These are phyloP conservation scores for Caenorhabditis inopinata DNA, from an alignment of 1,140 invertebrate genomes.

Conservation along the genomic window DNA sequence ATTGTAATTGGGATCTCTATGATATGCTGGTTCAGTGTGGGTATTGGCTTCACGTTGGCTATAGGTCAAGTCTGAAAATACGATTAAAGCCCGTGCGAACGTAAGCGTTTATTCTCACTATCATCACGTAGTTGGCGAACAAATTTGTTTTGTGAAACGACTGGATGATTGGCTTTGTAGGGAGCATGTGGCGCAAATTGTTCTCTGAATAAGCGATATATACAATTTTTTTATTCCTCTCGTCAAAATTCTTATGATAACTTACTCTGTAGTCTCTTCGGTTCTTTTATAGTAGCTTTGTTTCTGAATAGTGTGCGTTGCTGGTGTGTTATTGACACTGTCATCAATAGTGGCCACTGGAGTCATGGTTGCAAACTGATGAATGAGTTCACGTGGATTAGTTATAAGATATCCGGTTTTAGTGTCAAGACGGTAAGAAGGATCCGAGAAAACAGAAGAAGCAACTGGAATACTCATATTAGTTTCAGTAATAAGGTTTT, in stretches of 20 bases:
- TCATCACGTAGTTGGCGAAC: constrained; percentile 65
- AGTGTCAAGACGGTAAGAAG: constrained; percentile 37
- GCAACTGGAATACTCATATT: constrained; percentile 44
- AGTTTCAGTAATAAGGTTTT: too few species aligned
- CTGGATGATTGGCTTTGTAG: constrained; percentile 47
- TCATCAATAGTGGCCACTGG: constrained; percentile 56
- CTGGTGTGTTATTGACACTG: constrained; percentile 48
- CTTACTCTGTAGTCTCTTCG: constrained; percentile 43
- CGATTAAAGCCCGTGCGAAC: too few species aligned
- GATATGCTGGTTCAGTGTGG: constrained; percentile 51
- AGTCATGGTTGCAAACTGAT: constrained; percentile 63
- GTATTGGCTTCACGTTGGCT: constrained; percentile 59
- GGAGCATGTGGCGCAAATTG: constrained; percentile 59
- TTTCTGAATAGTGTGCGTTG: constrained; percentile 56
- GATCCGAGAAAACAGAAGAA: constrained; percentile 54
- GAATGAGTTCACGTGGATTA: constrained; percentile 62
- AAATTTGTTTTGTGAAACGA: constrained; percentile 51
- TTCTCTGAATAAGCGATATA: constrained; percentile 40
- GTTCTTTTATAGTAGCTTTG: constrained; percentile 55
- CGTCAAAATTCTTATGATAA: too few species aligned
- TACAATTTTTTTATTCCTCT: too few species aligned
- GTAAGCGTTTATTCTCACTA: constrained; percentile 45
- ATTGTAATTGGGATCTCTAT: constrained; percentile 49
- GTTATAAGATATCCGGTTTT: constrained; percentile 61
- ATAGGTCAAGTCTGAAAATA: constrained; percentile 59